phyloP scores from a whole-genome alignment of 2,888 invertebrate genomes.

The Sipha maydis region DNA sequence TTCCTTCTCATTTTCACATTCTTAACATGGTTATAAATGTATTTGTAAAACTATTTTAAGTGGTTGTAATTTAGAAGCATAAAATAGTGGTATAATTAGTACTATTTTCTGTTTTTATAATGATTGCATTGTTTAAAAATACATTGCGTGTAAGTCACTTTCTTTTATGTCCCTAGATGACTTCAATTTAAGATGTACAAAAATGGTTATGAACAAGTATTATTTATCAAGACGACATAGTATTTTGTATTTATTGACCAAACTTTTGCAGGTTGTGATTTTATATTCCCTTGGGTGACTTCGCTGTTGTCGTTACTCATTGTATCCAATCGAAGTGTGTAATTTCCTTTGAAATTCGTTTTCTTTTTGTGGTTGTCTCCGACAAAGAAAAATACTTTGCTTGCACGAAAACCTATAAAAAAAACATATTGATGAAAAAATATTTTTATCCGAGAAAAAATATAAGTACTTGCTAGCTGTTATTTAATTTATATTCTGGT shows the following conservation, averaged over 20 bases:
- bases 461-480: neutral
- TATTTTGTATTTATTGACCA: constrained; percentile 56
- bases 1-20: neutral
- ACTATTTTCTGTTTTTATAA: neutral
- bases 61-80: constrained; percentile 36
- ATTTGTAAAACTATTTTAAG: constrained; percentile 20
- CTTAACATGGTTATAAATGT: neutral
- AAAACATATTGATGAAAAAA: constrained; percentile 10
- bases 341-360: constrained; percentile 43
- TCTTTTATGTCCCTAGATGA: neutral
- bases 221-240: constrained; percentile 51
- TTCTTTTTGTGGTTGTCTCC: constrained; percentile 31
- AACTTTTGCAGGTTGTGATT: constrained; percentile 56
- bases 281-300: constrained; percentile 47
- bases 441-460: neutral
- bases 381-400: constrained; percentile 29
- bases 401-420: neutral
- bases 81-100: constrained; percentile 13
- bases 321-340: constrained; percentile 35
- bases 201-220: neutral
- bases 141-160: constrained; percentile 1
- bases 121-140: constrained; percentile 21
- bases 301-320: constrained; percentile 2
- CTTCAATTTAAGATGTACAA: neutral
- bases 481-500: neutral